A percentile compares a stretch with the other conserved stretches of the same genome.
Conservation (phyloP, 2,888 invertebrate species). For the Macrophya annulata region DNA sequence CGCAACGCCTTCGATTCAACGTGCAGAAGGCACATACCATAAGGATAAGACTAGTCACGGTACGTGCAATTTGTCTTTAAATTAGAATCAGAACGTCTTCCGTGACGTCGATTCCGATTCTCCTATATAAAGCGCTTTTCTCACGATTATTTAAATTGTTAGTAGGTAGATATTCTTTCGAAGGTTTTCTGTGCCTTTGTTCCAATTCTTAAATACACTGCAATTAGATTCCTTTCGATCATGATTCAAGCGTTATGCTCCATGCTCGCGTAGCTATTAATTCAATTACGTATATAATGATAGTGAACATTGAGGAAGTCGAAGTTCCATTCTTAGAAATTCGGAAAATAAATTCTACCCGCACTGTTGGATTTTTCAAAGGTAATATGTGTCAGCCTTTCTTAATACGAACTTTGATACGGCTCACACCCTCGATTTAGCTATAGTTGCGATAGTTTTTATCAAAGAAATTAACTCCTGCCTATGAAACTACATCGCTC, state of each 20-base stretch:
- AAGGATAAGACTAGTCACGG: slow-evolving; percentile 28
- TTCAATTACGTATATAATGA: slow-evolving; percentile 20
- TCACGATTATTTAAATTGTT: slow-evolving; percentile 21
- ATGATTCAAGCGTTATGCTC: slow-evolving; percentile 31
- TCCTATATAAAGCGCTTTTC: not conserved
- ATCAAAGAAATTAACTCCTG: not conserved
- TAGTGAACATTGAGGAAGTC: slow-evolving; percentile 21
- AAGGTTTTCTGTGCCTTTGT: slow-evolving; percentile 8
- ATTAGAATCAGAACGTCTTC: slow-evolving; percentile 44
- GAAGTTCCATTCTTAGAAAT: not conserved
- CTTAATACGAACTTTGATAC: not conserved
- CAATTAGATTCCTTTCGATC: slow-evolving; percentile 39
- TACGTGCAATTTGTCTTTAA: slow-evolving; percentile 51
- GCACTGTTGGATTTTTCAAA: not conserved
- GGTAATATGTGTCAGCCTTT: not conserved
- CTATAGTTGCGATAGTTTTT: not conserved
- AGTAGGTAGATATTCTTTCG: not conserved
- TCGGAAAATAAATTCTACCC: not conserved
- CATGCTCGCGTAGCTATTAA: not conserved
- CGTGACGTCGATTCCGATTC: slow-evolving; percentile 7
- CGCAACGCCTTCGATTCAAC: slow-evolving; percentile 47
- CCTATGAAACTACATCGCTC: slow-evolving; percentile 3
- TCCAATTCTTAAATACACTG: not conserved
- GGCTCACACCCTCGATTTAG: not conserved
- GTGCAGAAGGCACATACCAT: slow-evolving; percentile 14